A percentile compares a stretch with the other conserved stretches of the same genome.
These are phyloP conservation scores for Rhodeus uyekii DNA, from an alignment of 2,797 vertebrate species.

Conservation along the genomic window DNA sequence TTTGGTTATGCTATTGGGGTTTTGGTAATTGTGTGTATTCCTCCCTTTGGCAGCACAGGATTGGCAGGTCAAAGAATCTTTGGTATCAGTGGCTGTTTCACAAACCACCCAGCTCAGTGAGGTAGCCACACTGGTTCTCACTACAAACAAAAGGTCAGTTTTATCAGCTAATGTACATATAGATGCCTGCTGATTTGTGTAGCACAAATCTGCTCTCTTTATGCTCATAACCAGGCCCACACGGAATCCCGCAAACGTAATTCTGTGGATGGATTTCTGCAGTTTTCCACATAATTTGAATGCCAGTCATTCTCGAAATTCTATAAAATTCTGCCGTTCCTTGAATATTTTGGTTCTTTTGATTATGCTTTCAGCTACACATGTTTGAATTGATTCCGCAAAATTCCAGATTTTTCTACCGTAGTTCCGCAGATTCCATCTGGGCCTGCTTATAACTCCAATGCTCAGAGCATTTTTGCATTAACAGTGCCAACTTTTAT, in stretches of 20 bases:
- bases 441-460: slow-evolving; percentile 59
- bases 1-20: slow-evolving; percentile 56
- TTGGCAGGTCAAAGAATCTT: slow-evolving; percentile 95
- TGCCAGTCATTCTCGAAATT: neutral
- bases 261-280: neutral
- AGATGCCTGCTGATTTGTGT: slow-evolving; percentile 71
- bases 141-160: slow-evolving; percentile 87
- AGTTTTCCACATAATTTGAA: neutral
- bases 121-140: slow-evolving; percentile 98
- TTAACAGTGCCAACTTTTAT: slow-evolving; percentile 63
- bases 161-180: slow-evolving; percentile 74
- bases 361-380: slow-evolving; percentile 27
- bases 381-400: neutral
- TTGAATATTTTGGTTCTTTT: slow-evolving; percentile 34
- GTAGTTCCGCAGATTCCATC: neutral
- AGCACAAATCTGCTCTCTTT: slow-evolving; percentile 69
- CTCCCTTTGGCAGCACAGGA: slow-evolving; percentile 81
- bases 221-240: slow-evolving; percentile 49
- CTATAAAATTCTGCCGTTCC: neutral
- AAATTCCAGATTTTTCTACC: neutral
- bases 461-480: slow-evolving; percentile 75
- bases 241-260: neutral
- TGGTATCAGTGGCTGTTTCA: slow-evolving; percentile 98
- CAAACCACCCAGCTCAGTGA: slow-evolving; percentile 97
- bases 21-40: slow-evolving; percentile 59